Percentiles rank a stretch among this genome's conserved stretches.
Evolutionary conservation across 2,113 vertebrate genomes (phyloP).

Genomic region (Caranx ignobilis): DNA sequence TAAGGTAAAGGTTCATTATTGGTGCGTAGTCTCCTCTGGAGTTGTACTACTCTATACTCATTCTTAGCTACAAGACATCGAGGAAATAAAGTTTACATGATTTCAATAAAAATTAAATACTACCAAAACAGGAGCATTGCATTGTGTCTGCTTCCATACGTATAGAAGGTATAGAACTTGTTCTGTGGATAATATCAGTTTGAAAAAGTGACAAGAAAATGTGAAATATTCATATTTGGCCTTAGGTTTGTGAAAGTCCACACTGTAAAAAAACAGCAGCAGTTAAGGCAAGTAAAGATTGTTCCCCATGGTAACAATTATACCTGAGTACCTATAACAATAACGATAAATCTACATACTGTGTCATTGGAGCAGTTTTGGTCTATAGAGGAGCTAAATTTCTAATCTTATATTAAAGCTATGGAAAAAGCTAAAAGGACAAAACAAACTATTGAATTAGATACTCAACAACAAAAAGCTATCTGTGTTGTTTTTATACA

Average conservation of each 20-base stretch:
- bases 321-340: conserved; percentile 77
- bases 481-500: conserved; percentile 22
- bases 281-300: conserved; percentile 75
- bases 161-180: conserved; percentile 15
- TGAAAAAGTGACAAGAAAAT: conserved; percentile 32
- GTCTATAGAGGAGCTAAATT: conserved; percentile 49
- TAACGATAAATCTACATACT: conserved; percentile 44
- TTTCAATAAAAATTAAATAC: conserved; percentile 38
- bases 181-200: background rate
- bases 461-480: conserved; percentile 32
- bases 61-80: conserved; percentile 38
- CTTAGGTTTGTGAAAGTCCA: conserved; percentile 53
- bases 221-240: conserved; percentile 59
- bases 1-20: conserved; percentile 55
- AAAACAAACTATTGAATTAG: conserved; percentile 19
- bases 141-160: conserved; percentile 22
- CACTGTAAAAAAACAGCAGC: conserved; percentile 71
- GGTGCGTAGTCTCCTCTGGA: conserved; percentile 49
- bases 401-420: conserved; percentile 39
- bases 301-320: conserved; percentile 72
- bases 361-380: conserved; percentile 51
- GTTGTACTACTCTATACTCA: conserved; percentile 45
- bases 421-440: conserved; percentile 39
- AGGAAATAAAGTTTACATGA: conserved; percentile 20
- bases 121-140: conserved; percentile 19